phyloP scores from a whole-genome alignment of 2,797 vertebrate genomes.

The Clarias fuscus region DNA sequence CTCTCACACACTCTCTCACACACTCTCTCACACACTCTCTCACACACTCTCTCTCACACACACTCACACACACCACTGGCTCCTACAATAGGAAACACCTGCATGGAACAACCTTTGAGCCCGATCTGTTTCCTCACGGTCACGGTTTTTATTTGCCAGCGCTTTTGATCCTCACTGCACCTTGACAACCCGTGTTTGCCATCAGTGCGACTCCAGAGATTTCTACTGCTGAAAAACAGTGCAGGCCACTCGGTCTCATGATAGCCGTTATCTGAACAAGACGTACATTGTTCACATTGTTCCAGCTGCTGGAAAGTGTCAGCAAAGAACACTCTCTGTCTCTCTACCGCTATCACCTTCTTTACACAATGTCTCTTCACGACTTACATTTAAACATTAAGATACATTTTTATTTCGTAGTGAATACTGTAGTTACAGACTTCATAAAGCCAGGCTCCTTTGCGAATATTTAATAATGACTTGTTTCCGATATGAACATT shows the following conservation, averaged over 20 bases:
- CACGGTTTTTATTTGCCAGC: slow-evolving; percentile 24
- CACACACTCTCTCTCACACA: background rate
- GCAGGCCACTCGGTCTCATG: slow-evolving; percentile 14
- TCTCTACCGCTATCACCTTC: background rate
- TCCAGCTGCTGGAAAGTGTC: slow-evolving; percentile 21
- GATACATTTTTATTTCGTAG: background rate
- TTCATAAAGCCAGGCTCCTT: background rate
- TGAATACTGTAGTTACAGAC: background rate
- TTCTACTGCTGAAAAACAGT: slow-evolving; percentile 19
- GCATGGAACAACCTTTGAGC: slow-evolving; percentile 36
- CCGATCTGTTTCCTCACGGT: slow-evolving; percentile 30
- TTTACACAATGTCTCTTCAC: background rate
- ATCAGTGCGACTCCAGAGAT: slow-evolving; percentile 11
- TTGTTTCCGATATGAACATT: background rate
- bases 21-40: background rate
- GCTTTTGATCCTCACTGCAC: slow-evolving; percentile 36
- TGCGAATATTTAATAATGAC: background rate
- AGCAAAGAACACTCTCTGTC: background rate
- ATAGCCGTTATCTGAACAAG: slow-evolving; percentile 34
- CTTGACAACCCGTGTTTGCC: slow-evolving; percentile 27
- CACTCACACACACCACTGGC: background rate
- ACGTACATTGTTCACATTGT: slow-evolving; percentile 33
- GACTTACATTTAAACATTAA: background rate
- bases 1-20: background rate
- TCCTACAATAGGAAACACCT: slow-evolving; percentile 46